These are phyloP conservation scores for Argopecten irradians DNA, from an alignment of 1,140 invertebrate genomes.

Conservation along the genomic window DNA sequence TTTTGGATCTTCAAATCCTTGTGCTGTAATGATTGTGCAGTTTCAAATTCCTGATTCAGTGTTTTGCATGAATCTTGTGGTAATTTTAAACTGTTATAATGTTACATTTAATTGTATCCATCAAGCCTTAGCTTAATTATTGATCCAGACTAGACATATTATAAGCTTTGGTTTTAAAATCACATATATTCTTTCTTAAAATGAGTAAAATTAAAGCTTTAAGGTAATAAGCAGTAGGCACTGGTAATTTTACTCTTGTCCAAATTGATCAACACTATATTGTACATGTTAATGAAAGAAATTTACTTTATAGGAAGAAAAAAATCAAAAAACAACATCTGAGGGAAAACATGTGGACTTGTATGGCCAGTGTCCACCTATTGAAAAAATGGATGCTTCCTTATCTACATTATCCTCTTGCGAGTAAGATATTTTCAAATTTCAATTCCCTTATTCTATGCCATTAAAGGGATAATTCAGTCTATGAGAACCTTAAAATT, in stretches of 20 bases:
- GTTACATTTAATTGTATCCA: too few species aligned
- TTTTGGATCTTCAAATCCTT: too few species aligned
- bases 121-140: background rate
- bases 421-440: slow-evolving; percentile 70
- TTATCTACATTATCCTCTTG: slow-evolving; percentile 77
- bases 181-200: background rate
- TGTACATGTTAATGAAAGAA: background rate
- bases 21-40: too few species aligned
- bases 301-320: slow-evolving; percentile 83
- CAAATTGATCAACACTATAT: background rate
- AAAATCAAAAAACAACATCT: slow-evolving; percentile 81
- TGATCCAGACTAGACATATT: background rate
- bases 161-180: background rate
- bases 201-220: background rate
- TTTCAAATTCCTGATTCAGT: too few species aligned
- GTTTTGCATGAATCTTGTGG: too few species aligned
- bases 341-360: slow-evolving; percentile 86
- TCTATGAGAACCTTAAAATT: too few species aligned
- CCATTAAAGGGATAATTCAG: too few species aligned
- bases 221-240: too few species aligned
- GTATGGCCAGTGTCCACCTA: slow-evolving; percentile 79
- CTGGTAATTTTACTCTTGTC: background rate
- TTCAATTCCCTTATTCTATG: background rate
- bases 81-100: too few species aligned
- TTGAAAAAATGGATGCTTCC: slow-evolving; percentile 81